Conservation (phyloP, 30 jellyfish, hydroid and myxozoan species). For the Hydra vulgaris region DNA sequence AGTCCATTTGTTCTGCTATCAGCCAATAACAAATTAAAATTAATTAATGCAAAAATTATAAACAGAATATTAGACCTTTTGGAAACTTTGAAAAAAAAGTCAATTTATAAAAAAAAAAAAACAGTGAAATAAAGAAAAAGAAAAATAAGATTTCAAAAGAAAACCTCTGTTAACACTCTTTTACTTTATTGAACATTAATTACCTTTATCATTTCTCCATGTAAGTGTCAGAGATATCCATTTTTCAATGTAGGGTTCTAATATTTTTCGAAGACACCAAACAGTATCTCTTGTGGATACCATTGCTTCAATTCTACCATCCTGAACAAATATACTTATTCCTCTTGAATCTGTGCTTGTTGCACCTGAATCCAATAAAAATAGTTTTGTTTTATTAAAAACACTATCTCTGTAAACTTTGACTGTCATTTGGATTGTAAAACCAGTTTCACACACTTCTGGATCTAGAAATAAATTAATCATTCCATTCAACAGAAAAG, state of each 20-base stretch:
- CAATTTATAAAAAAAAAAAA: neutral
- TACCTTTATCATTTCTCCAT: conserved; percentile 78
- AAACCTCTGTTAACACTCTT: too few relatives aligned
- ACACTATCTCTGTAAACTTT: conserved; percentile 64
- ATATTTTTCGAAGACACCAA: conserved; percentile 72
- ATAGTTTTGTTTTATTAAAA: conserved; percentile 49
- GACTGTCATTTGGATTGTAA: conserved; percentile 71
- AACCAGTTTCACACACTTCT: conserved; percentile 70
- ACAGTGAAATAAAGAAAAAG: neutral
- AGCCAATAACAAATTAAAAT: neutral
- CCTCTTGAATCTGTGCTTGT: conserved; percentile 86
- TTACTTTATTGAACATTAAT: too few relatives aligned
- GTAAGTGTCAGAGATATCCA: conserved; percentile 79
- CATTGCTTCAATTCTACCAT: conserved; percentile 66
- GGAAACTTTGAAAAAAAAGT: too few relatives aligned
- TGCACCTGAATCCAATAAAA: conserved; percentile 91
- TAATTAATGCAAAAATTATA: too few relatives aligned
- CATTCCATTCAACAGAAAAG: too few relatives aligned
- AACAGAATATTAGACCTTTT: neutral
- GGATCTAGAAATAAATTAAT: conserved; percentile 59
- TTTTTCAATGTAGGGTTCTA: conserved; percentile 43
- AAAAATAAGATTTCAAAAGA: too few relatives aligned
- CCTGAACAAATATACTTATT: conserved; percentile 72
- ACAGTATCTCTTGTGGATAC: conserved; percentile 64
- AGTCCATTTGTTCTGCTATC: too few relatives aligned